Conservation (phyloP, 64 coral and sea anemone species). For the Platygyra sinensis region DNA sequence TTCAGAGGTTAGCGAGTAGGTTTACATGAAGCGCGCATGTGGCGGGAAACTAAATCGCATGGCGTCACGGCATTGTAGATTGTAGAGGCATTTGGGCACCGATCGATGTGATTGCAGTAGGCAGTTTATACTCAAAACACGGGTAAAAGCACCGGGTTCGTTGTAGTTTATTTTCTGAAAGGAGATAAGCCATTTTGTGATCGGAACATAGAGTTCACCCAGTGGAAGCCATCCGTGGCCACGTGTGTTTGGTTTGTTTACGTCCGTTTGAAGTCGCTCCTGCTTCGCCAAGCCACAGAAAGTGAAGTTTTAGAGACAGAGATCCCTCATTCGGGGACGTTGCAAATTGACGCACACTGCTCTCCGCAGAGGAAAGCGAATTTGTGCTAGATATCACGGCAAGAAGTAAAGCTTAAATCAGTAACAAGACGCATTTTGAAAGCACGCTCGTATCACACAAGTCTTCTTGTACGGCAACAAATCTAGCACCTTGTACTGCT, state of each 20-base stretch:
- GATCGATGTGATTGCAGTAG: conserved; percentile 13
- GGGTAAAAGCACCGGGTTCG: conserved; percentile 18
- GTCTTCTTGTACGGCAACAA: not conserved
- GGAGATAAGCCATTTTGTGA: conserved; percentile 1
- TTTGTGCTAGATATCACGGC: not conserved
- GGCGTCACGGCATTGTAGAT: conserved; percentile 21
- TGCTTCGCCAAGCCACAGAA: not conserved
- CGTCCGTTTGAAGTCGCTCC: conserved; percentile 11
- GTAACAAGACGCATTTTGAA: not conserved
- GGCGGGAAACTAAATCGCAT: conserved; percentile 25
- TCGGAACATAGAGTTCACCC: not conserved
- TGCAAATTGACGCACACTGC: not conserved
- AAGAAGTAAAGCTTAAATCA: not conserved
- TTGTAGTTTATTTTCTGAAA: not conserved
- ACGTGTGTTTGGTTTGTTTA: conserved; percentile 51
- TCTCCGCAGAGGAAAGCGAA: not conserved
- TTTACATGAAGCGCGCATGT: conserved; percentile 10
- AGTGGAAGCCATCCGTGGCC: conserved; percentile 10
- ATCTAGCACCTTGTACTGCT: not conserved
- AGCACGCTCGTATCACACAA: not conserved
- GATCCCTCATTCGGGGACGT: not conserved
- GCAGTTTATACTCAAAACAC: not conserved
- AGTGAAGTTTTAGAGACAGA: not conserved
- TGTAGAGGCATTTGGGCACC: not conserved
- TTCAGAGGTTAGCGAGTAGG: conserved; percentile 31